Evolutionary conservation across 2,113 vertebrate genomes (phyloP).

Genomic region (Marmota monax): DNA sequence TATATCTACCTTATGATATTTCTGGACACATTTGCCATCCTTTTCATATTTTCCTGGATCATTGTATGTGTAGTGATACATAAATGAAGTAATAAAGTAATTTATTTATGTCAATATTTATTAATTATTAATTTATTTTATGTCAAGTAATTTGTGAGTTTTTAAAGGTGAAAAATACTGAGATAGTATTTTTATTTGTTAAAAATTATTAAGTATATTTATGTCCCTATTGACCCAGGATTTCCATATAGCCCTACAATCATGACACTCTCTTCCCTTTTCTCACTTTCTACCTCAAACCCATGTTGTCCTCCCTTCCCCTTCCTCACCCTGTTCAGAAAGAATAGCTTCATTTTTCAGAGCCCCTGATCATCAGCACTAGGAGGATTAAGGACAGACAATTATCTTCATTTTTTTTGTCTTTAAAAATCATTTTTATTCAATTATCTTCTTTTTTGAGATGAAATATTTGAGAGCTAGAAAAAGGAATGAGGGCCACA

Average conservation of each 20-base stretch:
- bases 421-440: too few relatives aligned
- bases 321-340: background rate
- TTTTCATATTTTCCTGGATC: conserved; percentile 31
- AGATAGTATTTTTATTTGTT: background rate
- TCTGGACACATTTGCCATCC: background rate
- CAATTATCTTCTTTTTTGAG: background rate
- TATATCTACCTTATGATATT: conserved; percentile 11
- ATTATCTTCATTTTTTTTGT: background rate
- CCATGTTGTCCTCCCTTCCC: background rate
- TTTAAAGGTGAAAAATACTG: conserved; percentile 25
- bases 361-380: background rate
- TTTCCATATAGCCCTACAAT: background rate
- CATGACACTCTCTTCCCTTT: background rate
- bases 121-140: too few relatives aligned
- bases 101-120: too few relatives aligned
- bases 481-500: conserved; percentile 10
- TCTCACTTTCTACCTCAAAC: background rate
- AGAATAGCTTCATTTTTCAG: conserved; percentile 14
- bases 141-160: background rate
- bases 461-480: conserved; percentile 2
- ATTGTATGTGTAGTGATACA: background rate
- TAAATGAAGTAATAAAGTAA: too few relatives aligned
- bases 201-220: background rate
- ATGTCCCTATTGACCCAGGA: background rate
- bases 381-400: background rate